Conservation (phyloP, 2,888 invertebrate species). For the Caenorhabditis japonica region DNA sequence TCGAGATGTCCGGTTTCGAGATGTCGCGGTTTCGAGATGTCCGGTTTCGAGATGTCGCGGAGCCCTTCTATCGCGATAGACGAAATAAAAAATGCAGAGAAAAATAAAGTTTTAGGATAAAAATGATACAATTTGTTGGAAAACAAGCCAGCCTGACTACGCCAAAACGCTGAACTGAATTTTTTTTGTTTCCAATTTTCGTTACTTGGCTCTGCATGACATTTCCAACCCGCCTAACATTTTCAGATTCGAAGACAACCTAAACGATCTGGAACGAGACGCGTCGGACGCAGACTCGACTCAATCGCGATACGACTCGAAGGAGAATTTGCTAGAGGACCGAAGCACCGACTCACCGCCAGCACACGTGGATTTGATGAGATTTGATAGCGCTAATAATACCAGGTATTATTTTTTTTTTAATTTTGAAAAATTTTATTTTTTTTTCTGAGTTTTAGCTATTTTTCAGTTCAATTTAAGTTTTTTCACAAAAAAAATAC, state of each 20-base stretch:
- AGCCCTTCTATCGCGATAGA: no score
- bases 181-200: no score
- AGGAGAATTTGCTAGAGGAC: constrained; percentile 51
- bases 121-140: no score
- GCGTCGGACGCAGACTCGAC: constrained; percentile 55
- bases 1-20: no score
- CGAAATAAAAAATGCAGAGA: no score
- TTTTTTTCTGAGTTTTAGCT: neutral
- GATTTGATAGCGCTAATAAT: constrained; percentile 37
- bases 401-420: constrained; percentile 22
- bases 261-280: constrained; percentile 48
- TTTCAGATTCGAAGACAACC: constrained; percentile 51
- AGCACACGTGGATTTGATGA: constrained; percentile 38
- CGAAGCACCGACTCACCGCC: constrained; percentile 27
- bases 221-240: neutral
- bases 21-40: no score
- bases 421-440: neutral
- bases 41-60: no score
- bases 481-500: no score
- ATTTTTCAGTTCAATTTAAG: neutral
- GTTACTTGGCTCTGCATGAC: no score
- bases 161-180: no score
- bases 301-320: constrained; percentile 42
- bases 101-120: no score
- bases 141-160: no score